phyloP scores from a whole-genome alignment of 23 tunicate genomes.

The Clavelina lepadiformis region DNA sequence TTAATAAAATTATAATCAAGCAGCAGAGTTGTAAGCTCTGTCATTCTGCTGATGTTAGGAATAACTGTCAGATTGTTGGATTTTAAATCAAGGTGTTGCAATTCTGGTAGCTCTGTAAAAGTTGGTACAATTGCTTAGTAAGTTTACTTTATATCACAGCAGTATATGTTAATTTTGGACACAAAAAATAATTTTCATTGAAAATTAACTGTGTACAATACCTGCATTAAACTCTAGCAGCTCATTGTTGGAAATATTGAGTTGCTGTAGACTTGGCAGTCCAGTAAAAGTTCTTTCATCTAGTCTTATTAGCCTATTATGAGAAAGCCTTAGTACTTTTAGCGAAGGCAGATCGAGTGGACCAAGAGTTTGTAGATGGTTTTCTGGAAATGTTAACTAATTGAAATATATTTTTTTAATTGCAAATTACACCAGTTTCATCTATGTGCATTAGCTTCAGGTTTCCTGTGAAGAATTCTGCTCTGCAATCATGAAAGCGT shows the following conservation, averaged over 20 bases:
- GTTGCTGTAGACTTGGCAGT: background rate
- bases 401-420: too few relatives aligned
- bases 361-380: background rate
- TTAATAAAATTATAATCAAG: background rate
- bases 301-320: background rate
- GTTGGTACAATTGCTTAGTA: conserved; percentile 4
- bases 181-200: too few relatives aligned
- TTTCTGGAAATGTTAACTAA: too few relatives aligned
- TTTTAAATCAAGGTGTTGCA: conserved; percentile 1
- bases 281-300: background rate
- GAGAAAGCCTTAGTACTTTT: background rate
- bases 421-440: too few relatives aligned
- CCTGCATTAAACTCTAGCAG: background rate
- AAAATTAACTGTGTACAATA: too few relatives aligned
- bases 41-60: background rate
- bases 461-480: too few relatives aligned
- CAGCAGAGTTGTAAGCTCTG: background rate
- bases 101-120: conserved; percentile 1
- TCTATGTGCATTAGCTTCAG: too few relatives aligned
- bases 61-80: background rate
- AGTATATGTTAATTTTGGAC: too few relatives aligned
- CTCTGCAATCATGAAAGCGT: too few relatives aligned
- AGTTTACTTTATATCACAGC: too few relatives aligned
- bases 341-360: background rate
- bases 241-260: background rate